Percentiles rank a stretch among this genome's conserved stretches.
Conservation (phyloP, 2,113 vertebrate species). For the Anas platyrhynchos region DNA sequence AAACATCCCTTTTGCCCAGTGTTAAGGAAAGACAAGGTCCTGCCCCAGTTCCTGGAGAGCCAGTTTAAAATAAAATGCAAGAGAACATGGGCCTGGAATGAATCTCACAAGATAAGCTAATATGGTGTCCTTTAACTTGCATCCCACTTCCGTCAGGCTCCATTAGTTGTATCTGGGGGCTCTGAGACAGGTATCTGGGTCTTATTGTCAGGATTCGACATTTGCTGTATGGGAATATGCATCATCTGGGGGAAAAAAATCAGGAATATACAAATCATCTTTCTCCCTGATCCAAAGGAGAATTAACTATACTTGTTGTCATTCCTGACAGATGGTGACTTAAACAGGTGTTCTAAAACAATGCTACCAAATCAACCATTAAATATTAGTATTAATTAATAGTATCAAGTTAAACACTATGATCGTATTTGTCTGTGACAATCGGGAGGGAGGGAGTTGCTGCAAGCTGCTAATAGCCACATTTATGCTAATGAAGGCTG, state of each 20-base stretch:
- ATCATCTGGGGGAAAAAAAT: background rate
- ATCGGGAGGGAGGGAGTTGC: background rate
- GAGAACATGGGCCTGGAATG: background rate
- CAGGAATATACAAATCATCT: background rate
- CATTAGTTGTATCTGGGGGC: background rate
- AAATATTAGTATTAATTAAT: constrained; percentile 21
- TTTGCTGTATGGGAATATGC: background rate
- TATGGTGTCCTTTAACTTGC: background rate
- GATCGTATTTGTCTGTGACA: background rate
- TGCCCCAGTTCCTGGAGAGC: constrained; percentile 14
- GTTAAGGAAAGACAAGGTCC: background rate
- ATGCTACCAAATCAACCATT: background rate
- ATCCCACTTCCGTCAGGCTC: background rate
- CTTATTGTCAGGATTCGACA: background rate
- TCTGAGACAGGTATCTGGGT: background rate
- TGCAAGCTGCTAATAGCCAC: background rate
- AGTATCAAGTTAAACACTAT: background rate
- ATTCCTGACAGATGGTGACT: background rate
- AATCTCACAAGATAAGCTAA: background rate
- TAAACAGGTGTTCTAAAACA: constrained; percentile 6
- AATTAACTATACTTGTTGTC: background rate
- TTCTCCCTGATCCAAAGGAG: background rate
- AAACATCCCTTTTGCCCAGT: constrained; percentile 3
- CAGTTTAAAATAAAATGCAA: background rate
- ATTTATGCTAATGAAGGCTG: constrained; percentile 12